phyloP scores from a whole-genome alignment of 2,797 vertebrate genomes.

The Cryptoprocta ferox region DNA sequence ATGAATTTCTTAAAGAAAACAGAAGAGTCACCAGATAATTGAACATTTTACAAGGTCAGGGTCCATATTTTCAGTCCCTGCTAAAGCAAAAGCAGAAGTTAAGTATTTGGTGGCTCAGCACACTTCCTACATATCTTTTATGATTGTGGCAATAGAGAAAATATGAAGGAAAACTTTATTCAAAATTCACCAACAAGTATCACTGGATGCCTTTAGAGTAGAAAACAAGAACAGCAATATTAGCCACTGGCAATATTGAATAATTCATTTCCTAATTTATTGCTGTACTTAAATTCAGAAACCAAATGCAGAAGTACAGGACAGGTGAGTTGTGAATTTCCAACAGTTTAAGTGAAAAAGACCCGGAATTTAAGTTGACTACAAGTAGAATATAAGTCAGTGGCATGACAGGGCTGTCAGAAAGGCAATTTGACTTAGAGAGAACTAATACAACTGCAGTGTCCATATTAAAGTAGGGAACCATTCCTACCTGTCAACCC shows the following conservation, averaged over 20 bases:
- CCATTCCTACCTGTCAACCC: not conserved
- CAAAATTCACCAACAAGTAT: not conserved
- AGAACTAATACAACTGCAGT: constrained; percentile 12
- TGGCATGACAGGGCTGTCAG: constrained; percentile 4
- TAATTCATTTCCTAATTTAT: constrained; percentile 64
- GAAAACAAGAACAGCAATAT: constrained; percentile 37
- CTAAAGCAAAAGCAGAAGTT: not conserved
- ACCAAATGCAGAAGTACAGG: constrained; percentile 33
- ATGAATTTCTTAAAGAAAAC: not conserved
- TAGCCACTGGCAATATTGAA: constrained; percentile 43
- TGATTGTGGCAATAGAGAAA: not conserved
- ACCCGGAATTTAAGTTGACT: not conserved
- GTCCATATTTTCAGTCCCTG: not conserved
- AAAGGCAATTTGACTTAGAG: constrained; percentile 11
- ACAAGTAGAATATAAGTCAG: constrained; percentile 1
- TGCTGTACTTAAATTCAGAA: constrained; percentile 50
- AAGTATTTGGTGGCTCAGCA: not conserved
- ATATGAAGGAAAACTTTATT: not conserved
- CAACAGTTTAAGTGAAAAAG: constrained; percentile 44
- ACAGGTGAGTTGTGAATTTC: constrained; percentile 47
- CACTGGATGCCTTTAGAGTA: not conserved
- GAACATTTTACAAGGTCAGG: not conserved
- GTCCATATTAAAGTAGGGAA: constrained; percentile 12
- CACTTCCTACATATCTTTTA: not conserved
- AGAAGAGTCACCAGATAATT: not conserved